Evolutionary conservation across 2,113 vertebrate genomes (phyloP).

Genomic region (Nyctereutes procyonoides): DNA sequence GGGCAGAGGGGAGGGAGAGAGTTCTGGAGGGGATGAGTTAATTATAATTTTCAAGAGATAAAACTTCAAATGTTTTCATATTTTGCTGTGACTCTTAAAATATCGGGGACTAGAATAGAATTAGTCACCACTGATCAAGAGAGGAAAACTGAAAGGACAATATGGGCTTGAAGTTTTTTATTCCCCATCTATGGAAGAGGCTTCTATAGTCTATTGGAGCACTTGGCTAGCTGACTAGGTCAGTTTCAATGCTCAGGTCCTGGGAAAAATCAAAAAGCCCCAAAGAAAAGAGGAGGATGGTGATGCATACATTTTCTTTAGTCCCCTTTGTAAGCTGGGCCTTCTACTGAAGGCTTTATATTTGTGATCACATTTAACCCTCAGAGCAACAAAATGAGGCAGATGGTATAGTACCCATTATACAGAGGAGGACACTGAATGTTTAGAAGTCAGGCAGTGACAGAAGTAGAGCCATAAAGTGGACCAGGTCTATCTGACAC

Average conservation of each 20-base stretch:
- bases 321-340: neutral
- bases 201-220: neutral
- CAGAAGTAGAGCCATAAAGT: neutral
- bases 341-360: neutral
- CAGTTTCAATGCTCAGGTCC: neutral
- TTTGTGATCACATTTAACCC: neutral
- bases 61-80: constrained; percentile 37
- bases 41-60: constrained; percentile 30
- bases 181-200: neutral
- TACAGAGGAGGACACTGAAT: neutral
- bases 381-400: neutral
- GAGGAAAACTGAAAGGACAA: neutral
- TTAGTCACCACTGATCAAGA: neutral
- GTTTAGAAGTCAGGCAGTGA: neutral
- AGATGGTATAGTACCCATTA: neutral
- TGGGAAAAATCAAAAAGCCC: neutral
- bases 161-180: neutral
- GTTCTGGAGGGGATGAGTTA: neutral
- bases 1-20: neutral
- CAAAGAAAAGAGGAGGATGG: neutral
- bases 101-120: constrained; percentile 17
- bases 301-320: neutral
- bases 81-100: neutral
- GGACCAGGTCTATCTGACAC: neutral
- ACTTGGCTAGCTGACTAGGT: neutral